phyloP scores from a whole-genome alignment of 1,140 invertebrate species.

The Drosophila truncata region DNA sequence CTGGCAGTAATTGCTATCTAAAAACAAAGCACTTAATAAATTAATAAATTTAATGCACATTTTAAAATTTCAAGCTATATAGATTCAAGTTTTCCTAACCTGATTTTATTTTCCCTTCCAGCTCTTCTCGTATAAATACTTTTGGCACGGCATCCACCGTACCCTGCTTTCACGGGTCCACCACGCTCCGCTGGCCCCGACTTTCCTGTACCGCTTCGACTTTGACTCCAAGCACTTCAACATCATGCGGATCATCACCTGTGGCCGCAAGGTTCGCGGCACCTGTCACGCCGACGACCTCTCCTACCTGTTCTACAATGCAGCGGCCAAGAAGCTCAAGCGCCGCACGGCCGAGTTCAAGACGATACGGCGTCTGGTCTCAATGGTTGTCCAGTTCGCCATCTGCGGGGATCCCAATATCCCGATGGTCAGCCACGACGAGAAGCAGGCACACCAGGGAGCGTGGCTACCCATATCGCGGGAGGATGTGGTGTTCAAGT shows the following conservation, averaged over 20 bases:
- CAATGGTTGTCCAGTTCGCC: slow-evolving; percentile 85
- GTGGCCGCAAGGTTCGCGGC: slow-evolving; percentile 79
- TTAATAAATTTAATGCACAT: not conserved
- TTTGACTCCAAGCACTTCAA: slow-evolving; percentile 84
- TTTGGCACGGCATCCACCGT: slow-evolving; percentile 85
- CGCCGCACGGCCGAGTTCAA: slow-evolving; percentile 77
- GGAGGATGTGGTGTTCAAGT: slow-evolving; percentile 76
- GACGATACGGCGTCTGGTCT: slow-evolving; percentile 80
- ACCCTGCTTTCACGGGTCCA: slow-evolving; percentile 76
- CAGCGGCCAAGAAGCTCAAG: slow-evolving; percentile 85
- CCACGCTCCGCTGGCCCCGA: slow-evolving; percentile 76
- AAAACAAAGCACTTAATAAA: not conserved
- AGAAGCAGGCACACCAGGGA: slow-evolving; percentile 9
- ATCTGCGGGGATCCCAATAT: slow-evolving; percentile 82
- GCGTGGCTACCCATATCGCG: slow-evolving; percentile 67
- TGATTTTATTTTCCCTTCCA: slow-evolving; percentile 24
- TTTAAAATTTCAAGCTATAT: not conserved
- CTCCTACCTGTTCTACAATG: slow-evolving; percentile 88
- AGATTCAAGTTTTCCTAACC: not conserved
- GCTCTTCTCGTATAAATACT: slow-evolving; percentile 85
- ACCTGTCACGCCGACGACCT: slow-evolving; percentile 89
- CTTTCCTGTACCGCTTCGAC: slow-evolving; percentile 86
- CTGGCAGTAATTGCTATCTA: not conserved
- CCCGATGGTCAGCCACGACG: slow-evolving; percentile 51
- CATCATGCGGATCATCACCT: slow-evolving; percentile 84